A percentile compares a stretch with the other conserved stretches of the same genome.
Conservation (phyloP, 2,113 vertebrate genomes). For the Archocentrus centrarchus region DNA sequence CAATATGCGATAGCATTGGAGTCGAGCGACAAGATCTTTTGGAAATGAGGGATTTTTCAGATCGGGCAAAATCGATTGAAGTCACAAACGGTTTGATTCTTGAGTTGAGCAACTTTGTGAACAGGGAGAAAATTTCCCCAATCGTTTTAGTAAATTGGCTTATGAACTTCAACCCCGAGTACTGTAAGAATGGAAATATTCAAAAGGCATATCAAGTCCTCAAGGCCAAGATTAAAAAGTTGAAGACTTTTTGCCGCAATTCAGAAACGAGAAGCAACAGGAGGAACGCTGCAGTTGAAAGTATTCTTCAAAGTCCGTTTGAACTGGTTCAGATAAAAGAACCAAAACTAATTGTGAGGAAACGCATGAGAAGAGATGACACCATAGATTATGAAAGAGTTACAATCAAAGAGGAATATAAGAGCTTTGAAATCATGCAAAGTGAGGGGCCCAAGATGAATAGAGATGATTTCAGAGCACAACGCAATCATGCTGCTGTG, state of each 20-base stretch:
- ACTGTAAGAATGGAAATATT: constrained; percentile 74
- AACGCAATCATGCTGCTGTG: constrained; percentile 1
- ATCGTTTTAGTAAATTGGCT: constrained; percentile 79
- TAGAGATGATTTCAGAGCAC: background rate
- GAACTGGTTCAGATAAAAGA: constrained; percentile 58
- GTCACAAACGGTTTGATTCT: constrained; percentile 82
- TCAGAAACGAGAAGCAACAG: constrained; percentile 76
- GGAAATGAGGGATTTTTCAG: constrained; percentile 79
- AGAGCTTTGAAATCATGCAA: constrained; percentile 42
- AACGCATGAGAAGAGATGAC: constrained; percentile 45
- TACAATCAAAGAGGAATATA: constrained; percentile 59
- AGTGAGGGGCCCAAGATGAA: background rate
- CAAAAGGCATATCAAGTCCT: constrained; percentile 70
- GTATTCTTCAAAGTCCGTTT: constrained; percentile 80
- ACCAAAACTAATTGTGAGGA: constrained; percentile 42
- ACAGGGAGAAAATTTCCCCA: constrained; percentile 77
- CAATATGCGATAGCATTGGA: constrained; percentile 82
- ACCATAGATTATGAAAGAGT: constrained; percentile 7
- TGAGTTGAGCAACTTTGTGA: constrained; percentile 77
- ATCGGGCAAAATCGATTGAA: constrained; percentile 70
- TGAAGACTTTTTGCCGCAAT: constrained; percentile 65
- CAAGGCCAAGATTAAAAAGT: constrained; percentile 65
- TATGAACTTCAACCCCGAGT: constrained; percentile 75
- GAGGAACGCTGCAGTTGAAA: constrained; percentile 70
- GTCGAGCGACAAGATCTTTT: constrained; percentile 78